phyloP scores from a whole-genome alignment of 2,113 vertebrate species.

The Australoheros scitulus region DNA sequence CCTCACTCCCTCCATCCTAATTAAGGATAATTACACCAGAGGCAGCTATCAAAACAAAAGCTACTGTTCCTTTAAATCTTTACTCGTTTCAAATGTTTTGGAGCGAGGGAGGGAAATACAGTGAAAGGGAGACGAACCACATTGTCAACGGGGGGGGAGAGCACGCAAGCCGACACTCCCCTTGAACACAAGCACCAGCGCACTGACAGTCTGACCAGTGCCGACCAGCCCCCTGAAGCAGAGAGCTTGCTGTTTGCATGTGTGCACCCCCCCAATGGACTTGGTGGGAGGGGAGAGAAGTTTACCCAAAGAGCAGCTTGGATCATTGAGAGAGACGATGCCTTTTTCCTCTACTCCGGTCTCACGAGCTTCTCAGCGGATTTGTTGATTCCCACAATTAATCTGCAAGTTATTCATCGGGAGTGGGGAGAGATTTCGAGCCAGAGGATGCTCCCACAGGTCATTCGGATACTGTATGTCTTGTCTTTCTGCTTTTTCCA shows the following conservation, averaged over 20 bases:
- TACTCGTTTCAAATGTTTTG: slow-evolving; percentile 46
- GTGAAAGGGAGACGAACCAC: slow-evolving; percentile 36
- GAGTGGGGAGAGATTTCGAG: slow-evolving; percentile 67
- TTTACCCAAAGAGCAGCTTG: slow-evolving; percentile 72
- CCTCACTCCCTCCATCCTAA: slow-evolving; percentile 2
- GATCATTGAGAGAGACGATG: slow-evolving; percentile 75
- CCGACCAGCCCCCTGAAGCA: slow-evolving; percentile 39
- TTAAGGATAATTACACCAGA: slow-evolving; percentile 49
- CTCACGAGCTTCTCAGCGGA: slow-evolving; percentile 73
- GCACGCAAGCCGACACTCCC: slow-evolving; percentile 42
- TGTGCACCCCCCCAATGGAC: slow-evolving; percentile 66
- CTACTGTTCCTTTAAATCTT: slow-evolving; percentile 72
- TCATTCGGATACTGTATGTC: slow-evolving; percentile 80
- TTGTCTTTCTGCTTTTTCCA: slow-evolving; percentile 82
- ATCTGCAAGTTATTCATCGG: slow-evolving; percentile 67
- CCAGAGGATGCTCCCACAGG: slow-evolving; percentile 82
- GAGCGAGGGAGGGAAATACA: slow-evolving; percentile 47
- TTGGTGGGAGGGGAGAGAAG: slow-evolving; percentile 75
- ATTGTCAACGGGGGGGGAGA: background rate
- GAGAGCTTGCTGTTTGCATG: slow-evolving; percentile 63
- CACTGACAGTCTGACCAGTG: slow-evolving; percentile 29
- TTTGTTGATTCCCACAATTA: slow-evolving; percentile 72
- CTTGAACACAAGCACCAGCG: slow-evolving; percentile 30
- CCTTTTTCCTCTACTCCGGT: slow-evolving; percentile 61
- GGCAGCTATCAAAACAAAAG: slow-evolving; percentile 49